Conservation (phyloP, 1,140 invertebrate species). For the Cydia amplana region DNA sequence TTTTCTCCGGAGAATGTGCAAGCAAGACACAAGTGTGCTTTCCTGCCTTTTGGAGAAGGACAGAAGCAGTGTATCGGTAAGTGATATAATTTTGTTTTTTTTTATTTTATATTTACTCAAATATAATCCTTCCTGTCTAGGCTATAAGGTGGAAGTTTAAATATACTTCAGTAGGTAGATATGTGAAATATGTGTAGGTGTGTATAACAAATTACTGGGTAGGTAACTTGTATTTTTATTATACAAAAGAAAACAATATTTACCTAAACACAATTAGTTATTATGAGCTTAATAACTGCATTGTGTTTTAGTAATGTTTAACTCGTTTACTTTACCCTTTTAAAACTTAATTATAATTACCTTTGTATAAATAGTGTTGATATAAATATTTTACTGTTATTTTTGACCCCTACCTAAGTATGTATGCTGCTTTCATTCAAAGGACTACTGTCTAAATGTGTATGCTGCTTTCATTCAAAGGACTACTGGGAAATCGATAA, state of each 20-base stretch:
- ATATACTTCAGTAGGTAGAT: background rate
- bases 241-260: no score
- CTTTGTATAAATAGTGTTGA: no score
- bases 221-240: no score
- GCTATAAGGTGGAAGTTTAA: background rate
- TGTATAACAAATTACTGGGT: no score
- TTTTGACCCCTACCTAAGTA: no score
- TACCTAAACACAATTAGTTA: no score
- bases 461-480: background rate
- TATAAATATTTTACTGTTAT: no score
- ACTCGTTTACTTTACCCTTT: no score
- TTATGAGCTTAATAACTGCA: no score
- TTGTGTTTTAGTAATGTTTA: no score
- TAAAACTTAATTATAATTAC: no score
- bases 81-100: background rate
- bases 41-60: conserved; percentile 23
- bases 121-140: background rate
- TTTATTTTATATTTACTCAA: background rate
- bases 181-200: background rate
- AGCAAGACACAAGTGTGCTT: conserved; percentile 1
- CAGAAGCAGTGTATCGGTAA: conserved; percentile 20
- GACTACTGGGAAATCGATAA: background rate
- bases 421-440: no score
- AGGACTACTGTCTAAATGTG: background rate
- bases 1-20: conserved; percentile 23